Evolutionary conservation across 2,113 vertebrate genomes (phyloP), one percentile per base, ranked within the genome.

Genomic region (Arvicanthis niloticus): DNA sequence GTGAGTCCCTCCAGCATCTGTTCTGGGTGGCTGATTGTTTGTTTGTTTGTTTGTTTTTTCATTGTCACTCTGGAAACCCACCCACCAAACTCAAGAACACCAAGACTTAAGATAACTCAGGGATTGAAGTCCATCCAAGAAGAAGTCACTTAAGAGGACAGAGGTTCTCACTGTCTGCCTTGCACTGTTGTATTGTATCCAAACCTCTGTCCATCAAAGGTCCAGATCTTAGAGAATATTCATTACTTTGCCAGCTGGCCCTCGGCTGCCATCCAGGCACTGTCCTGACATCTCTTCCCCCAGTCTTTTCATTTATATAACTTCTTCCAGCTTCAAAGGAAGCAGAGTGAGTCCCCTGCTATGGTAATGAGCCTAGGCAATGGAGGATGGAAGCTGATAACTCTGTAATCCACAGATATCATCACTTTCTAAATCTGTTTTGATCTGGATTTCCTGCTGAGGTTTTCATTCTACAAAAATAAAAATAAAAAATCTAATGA

Each of bases 311-410:
- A 70, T 42, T 31, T 16, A 58, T 24, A 21, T 73, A 31, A 92
- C 58, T 85, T 97, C 70, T 93, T 31, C 34, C 80, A 40, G 67
- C 90, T 88, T 95, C 67, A 70, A 85, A 42, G 76, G 21, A 92
- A 86, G 68, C 85, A 15, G 78, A 29, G 26, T 45, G 84, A 10
- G 29, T 12, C 34, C 3, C n/a, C 12, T 78, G 16, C 65, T 56
- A 37, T 17, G 40, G 45, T 67, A 91, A 88, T 16, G 34, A 10
- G 2, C 76, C 51, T 90, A 34, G 75, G 29, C 77, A n/a, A 8
- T 53, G 34, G 42, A 73, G 3, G 22, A 29, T 53, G 2, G 34
- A 88, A 82, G 85, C 31, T 16, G 6, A 45, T 82, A 87, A 87
- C 60, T 75, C 95, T 88, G 45, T 81, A 72, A 86, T 82, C 72